phyloP scores from a whole-genome alignment of 2,888 invertebrate genomes.

The Caenorhabditis panamensis region DNA sequence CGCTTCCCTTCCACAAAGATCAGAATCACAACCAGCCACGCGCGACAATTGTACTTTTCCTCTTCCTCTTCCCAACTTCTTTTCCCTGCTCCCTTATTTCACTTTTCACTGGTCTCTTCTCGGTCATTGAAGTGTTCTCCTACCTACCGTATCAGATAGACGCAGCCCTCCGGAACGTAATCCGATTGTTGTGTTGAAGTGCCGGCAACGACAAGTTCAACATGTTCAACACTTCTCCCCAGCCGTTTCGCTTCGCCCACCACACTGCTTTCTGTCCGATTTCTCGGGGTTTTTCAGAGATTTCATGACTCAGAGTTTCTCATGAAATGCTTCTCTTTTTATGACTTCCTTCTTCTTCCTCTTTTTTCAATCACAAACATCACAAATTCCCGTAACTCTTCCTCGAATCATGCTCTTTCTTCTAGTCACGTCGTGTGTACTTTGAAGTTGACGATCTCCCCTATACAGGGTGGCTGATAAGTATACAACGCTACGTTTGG shows the following conservation, averaged over 20 bases:
- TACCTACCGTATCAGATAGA: constrained; percentile 4
- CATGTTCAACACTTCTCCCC: not conserved
- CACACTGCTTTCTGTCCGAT: not conserved
- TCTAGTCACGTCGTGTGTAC: too few relatives aligned
- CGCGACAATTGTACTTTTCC: constrained; percentile 38
- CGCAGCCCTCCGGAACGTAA: constrained; percentile 13
- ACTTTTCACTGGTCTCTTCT: not conserved
- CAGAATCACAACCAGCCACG: constrained; percentile 36
- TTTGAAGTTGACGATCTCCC: not conserved
- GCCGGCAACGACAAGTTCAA: not conserved
- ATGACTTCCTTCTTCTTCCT: not conserved
- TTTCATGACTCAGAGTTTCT: constrained; percentile 2
- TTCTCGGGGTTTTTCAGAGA: too few relatives aligned
- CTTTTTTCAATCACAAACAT: not conserved
- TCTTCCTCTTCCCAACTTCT: constrained; percentile 5
- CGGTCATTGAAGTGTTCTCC: not conserved
- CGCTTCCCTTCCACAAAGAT: constrained; percentile 29
- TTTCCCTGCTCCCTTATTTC: not conserved
- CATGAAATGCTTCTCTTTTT: constrained; percentile 2
- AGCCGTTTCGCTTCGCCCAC: not conserved
- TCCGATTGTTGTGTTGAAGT: constrained; percentile 11
- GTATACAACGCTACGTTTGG: too few relatives aligned
- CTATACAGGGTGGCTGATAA: too few relatives aligned
- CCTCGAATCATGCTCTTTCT: not conserved
- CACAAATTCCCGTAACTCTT: not conserved